phyloP scores from a whole-genome alignment of 2,797 vertebrate genomes.

The Melanotaenia trifasciata region DNA sequence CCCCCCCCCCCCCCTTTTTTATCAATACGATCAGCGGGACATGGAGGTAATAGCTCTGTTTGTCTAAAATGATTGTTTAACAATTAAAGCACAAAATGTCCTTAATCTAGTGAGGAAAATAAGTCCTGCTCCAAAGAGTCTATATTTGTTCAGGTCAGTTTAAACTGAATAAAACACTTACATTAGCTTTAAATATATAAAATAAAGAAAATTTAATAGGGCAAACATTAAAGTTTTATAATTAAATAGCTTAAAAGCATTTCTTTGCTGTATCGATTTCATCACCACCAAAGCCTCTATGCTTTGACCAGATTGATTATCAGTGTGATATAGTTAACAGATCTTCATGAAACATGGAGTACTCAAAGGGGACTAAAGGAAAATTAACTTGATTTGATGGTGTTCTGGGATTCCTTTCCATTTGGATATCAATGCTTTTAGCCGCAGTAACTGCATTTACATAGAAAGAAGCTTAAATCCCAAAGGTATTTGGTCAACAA shows the following conservation, averaged over 20 bases:
- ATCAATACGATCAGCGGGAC: not conserved
- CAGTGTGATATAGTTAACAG: slow-evolving; percentile 1
- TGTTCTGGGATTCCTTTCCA: slow-evolving; percentile 10
- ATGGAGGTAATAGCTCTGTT: not conserved
- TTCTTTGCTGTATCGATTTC: not conserved
- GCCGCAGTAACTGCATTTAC: slow-evolving; percentile 6
- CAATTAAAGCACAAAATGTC: not conserved
- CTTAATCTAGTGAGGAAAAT: slow-evolving; percentile 5
- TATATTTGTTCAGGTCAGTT: not conserved
- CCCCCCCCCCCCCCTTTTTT: no score
- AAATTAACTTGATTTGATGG: slow-evolving; percentile 13
- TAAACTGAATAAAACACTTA: not conserved
- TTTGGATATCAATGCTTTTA: slow-evolving; percentile 11
- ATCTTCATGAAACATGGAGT: not conserved
- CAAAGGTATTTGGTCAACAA: not conserved
- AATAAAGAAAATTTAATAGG: not conserved
- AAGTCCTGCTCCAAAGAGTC: not conserved
- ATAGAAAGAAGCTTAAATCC: slow-evolving; percentile 19
- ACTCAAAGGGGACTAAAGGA: slow-evolving; percentile 7
- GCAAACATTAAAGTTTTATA: not conserved
- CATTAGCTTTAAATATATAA: not conserved
- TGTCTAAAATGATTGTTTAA: slow-evolving; percentile 1
- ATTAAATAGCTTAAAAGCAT: not conserved
- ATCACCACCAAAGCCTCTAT: slow-evolving; percentile 1
- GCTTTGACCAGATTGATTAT: slow-evolving; percentile 12